Base-by-base conservation (phyloP, 2,888 invertebrate genomes). In the Chymomyza fuscimana region DNA sequence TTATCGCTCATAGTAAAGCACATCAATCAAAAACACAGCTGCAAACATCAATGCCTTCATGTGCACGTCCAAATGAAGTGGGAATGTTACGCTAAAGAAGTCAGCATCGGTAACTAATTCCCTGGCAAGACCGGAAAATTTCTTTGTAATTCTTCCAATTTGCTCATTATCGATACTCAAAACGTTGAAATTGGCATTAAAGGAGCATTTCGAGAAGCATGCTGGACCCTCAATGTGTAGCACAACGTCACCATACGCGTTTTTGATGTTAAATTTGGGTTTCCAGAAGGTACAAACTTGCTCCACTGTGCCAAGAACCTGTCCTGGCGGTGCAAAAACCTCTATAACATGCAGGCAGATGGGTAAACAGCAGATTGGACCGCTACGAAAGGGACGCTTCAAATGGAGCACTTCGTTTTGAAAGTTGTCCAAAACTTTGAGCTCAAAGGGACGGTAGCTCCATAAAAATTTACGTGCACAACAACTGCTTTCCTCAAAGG, bases 61-160 rank as follows among this genome's bases (percentile, higher is more conserved):
- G 89, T 94, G 94, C 32, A 95, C 96, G 89, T 97, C 97, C 85
- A 98, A 92, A 92, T 97, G 96, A 92, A 95, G 93, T 0, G 97
- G 97, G 91, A 98, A 98, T 25, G 94, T 94, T 76, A 97, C 95
- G 22, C 96, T 97, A 91, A 97, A 97, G 89, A 95, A 94, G 90
- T 97, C 97, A 0, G 96, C 93, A 91, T 96, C 96, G 0, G 97
- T 96, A 90, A 96, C 96, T 69, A 94, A 91, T 92, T 97, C 97
- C 70, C 95, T 93, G 4, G 94, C 92, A 59, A 96, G 87, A 0
- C 97, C 97, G 0, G 95, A 94, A 97, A 97, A 97, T 90, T 96
- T 95, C 91, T 97, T 97, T 1, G 95, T 95, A 83, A 98, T 97
- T 90, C 94, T 94, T 1, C 97, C 97, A 65, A 97, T 95, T 91